These are phyloP conservation scores for Alethe diademata DNA, from an alignment of 2,113 vertebrate genomes.

Conservation along the genomic window DNA sequence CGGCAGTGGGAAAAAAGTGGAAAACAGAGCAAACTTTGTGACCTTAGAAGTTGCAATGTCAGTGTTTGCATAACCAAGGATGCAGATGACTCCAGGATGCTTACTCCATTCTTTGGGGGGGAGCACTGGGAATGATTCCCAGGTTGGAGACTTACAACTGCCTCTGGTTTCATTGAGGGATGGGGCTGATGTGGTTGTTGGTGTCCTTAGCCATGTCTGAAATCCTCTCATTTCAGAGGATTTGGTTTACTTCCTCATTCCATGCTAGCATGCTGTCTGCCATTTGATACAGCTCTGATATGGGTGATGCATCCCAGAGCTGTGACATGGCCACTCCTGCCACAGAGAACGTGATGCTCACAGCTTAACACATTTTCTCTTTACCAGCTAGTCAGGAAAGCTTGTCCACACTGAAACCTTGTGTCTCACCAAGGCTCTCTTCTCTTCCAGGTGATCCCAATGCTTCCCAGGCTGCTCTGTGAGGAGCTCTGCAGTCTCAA, in stretches of 20 bases:
- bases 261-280: accelerated
- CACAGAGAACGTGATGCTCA: not conserved
- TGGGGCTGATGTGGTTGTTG: not conserved
- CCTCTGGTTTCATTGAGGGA: not conserved
- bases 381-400: not conserved
- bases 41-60: not conserved
- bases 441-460: constrained; percentile 88
- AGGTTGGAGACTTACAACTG: not conserved
- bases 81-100: not conserved
- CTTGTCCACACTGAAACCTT: not conserved
- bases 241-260: not conserved
- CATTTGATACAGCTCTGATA: not conserved
- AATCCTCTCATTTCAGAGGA: not conserved
- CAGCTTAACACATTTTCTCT: not conserved
- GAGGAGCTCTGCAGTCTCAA: constrained; percentile 97
- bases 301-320: not conserved
- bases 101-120: not conserved
- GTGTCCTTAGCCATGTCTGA: not conserved
- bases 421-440: not conserved
- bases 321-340: not conserved
- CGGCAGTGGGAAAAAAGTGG: not conserved
- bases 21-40: not conserved
- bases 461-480: constrained; percentile 92
- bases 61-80: not conserved
- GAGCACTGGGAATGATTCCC: not conserved